Conservation (phyloP, 2,113 vertebrate genomes). For the Sylvia atricapilla region DNA sequence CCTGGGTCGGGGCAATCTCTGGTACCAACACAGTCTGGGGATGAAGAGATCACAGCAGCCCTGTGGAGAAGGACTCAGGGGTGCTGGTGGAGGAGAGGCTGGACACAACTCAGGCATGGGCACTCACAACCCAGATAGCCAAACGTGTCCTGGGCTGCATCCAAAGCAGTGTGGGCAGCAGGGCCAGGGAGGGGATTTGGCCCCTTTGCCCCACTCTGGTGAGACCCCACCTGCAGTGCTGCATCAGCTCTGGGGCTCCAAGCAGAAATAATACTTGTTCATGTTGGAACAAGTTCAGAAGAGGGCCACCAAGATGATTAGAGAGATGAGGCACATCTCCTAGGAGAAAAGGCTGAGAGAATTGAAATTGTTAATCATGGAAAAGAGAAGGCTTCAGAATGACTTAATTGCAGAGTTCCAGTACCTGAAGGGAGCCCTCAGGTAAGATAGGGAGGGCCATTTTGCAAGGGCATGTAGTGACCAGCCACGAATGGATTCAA, state of each 20-base stretch:
- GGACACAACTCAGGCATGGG: neutral
- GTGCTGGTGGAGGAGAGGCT: neutral
- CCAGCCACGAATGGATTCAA: neutral
- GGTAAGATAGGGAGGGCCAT: neutral
- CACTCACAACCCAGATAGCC: fast-evolving
- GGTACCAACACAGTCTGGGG: fast-evolving
- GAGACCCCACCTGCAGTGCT: neutral
- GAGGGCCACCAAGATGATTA: neutral
- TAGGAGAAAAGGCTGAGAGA: neutral
- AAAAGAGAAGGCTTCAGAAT: neutral
- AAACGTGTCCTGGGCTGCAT: neutral
- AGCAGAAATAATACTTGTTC: neutral
- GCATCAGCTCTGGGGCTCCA: neutral
- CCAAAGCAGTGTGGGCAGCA: neutral
- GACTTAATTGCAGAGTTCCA: neutral
- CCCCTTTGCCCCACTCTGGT: neutral
- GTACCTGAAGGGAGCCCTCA: neutral
- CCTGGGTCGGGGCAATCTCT: fast-evolving
- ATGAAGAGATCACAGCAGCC: neutral
- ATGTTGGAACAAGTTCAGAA: neutral
- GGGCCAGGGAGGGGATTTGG: neutral
- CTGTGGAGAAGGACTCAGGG: fast-evolving
- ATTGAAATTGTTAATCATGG: neutral
- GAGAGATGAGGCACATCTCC: neutral
- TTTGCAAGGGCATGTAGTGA: neutral